Evolutionary conservation across 2,797 vertebrate genomes (phyloP).

Genomic region (Ctenopoma kingsleyae): DNA sequence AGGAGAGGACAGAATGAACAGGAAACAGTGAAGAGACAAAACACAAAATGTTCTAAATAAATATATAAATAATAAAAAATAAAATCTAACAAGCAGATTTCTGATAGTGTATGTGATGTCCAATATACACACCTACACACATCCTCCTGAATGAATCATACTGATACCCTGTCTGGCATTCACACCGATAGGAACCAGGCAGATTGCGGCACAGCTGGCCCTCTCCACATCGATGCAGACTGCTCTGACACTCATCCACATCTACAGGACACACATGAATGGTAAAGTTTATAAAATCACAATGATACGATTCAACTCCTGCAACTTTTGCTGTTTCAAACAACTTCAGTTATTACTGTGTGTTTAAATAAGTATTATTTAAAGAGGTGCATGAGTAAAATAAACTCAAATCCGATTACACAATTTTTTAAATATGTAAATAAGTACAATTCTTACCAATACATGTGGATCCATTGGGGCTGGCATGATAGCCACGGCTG

Average conservation of each 20-base stretch:
- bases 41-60: not conserved
- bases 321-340: not conserved
- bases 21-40: not conserved
- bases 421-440: not conserved
- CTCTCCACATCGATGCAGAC: slow-evolving; percentile 87
- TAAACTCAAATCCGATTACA: slow-evolving; percentile 8
- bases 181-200: slow-evolving; percentile 92
- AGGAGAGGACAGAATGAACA: slow-evolving; percentile 4
- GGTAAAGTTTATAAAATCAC: not conserved
- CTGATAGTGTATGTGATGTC: not conserved
- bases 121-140: slow-evolving; percentile 88
- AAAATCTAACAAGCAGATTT: too few relatives aligned
- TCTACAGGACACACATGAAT: slow-evolving; percentile 78
- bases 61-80: too few relatives aligned
- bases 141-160: slow-evolving; percentile 88
- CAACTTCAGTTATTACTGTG: too few relatives aligned
- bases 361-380: not conserved
- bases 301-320: not conserved
- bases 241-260: slow-evolving; percentile 91
- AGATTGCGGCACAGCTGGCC: slow-evolving; percentile 93
- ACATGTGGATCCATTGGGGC: slow-evolving; percentile 89
- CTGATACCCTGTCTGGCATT: slow-evolving; percentile 93
- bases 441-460: slow-evolving; percentile 83
- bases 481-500: slow-evolving; percentile 90
- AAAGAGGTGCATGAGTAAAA: not conserved